Conservation (phyloP, 2,888 invertebrate species). For the Platerodrilus igneus region DNA sequence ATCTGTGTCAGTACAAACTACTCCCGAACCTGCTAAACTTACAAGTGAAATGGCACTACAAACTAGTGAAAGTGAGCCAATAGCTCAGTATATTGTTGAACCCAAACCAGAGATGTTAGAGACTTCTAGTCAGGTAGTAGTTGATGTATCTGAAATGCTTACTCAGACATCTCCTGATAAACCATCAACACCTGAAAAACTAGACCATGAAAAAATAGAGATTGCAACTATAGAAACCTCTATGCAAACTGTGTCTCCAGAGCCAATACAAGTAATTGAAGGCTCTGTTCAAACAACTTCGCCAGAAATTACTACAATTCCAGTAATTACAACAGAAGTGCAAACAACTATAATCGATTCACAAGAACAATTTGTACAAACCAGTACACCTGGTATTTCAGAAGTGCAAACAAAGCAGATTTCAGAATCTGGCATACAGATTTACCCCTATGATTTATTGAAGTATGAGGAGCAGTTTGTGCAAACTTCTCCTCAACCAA, state of each 20-base stretch:
- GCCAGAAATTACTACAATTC: conserved; percentile 33
- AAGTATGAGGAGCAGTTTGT: conserved; percentile 26
- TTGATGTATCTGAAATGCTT: conserved; percentile 21
- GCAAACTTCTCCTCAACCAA: conserved; percentile 53
- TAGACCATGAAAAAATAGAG: conserved; percentile 12
- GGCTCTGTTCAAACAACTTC: conserved; percentile 41
- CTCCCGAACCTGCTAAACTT: conserved; percentile 51
- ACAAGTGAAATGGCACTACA: conserved; percentile 52
- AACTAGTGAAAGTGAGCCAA: conserved; percentile 51
- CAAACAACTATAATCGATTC: conserved; percentile 39
- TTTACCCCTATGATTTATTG: conserved; percentile 29
- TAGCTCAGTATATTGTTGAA: conserved; percentile 41
- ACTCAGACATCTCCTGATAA: conserved; percentile 37
- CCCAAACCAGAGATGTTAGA: conserved; percentile 30
- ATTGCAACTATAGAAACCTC: conserved; percentile 43
- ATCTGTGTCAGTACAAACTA: conserved; percentile 52
- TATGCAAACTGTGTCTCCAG: conserved; percentile 47
- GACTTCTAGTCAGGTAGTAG: conserved; percentile 26
- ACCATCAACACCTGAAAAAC: conserved; percentile 31
- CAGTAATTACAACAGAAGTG: conserved; percentile 41
- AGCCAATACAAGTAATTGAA: conserved; percentile 36
- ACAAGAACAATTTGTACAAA: conserved; percentile 44
- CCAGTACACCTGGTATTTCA: conserved; percentile 43
- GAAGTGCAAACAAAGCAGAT: conserved; percentile 27
- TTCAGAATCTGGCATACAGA: conserved; percentile 34